Evolutionary conservation across 2,888 invertebrate genomes (phyloP).

Genomic region (Drosophila birchii): DNA sequence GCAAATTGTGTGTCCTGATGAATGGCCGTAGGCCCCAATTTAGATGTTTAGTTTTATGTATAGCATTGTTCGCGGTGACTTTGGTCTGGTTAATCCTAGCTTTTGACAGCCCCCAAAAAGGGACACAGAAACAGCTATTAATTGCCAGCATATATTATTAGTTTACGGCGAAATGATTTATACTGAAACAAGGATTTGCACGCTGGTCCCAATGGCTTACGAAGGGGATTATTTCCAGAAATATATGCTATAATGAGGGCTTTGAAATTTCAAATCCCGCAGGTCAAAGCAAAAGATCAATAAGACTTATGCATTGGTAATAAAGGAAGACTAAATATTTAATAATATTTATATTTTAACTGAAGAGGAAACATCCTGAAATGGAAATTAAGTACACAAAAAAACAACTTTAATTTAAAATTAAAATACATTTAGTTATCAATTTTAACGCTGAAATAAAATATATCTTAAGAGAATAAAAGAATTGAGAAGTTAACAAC

Average conservation of each 20-base stretch:
- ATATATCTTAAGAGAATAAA: too few relatives aligned
- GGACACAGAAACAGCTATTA: slow-evolving; percentile 19
- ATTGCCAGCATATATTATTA: slow-evolving; percentile 25
- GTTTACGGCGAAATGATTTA: slow-evolving; percentile 14
- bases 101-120: slow-evolving; percentile 34
- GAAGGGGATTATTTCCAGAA: not conserved
- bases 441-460: not conserved
- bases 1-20: slow-evolving; percentile 60
- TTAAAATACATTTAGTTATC: not conserved
- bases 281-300: slow-evolving; percentile 1
- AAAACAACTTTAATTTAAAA: not conserved
- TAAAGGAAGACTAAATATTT: too few relatives aligned
- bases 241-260: slow-evolving; percentile 9
- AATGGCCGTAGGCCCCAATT: slow-evolving; percentile 59
- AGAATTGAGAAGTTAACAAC: not conserved
- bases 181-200: not conserved
- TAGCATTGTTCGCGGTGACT: slow-evolving; percentile 31
- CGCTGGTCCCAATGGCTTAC: slow-evolving; percentile 1
- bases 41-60: slow-evolving; percentile 54
- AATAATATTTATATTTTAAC: not conserved
- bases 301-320: too few relatives aligned
- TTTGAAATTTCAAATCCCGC: slow-evolving; percentile 2
- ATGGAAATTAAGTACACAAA: fast-evolving
- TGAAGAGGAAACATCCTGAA: not conserved
- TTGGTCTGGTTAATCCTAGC: slow-evolving; percentile 41